These are phyloP conservation scores for Melieria omissa DNA, from an alignment of 2,888 invertebrate species.

Conservation along the genomic window DNA sequence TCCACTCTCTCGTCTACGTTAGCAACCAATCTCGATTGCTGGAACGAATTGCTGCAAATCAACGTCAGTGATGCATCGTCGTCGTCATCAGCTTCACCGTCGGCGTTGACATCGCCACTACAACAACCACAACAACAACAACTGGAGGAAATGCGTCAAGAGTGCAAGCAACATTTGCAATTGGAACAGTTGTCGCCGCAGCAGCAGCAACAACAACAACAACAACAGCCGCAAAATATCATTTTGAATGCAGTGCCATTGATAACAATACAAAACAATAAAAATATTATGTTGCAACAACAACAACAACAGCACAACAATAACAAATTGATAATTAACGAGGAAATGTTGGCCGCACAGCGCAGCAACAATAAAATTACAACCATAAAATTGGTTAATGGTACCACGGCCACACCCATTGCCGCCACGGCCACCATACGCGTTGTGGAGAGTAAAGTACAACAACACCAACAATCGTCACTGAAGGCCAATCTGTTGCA, in stretches of 20 bases:
- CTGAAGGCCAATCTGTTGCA: conserved; percentile 36
- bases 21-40: conserved; percentile 64
- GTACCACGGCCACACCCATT: conserved; percentile 46
- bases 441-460: conserved; percentile 49
- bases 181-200: conserved; percentile 42
- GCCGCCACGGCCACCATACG: conserved; percentile 57
- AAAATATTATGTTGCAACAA: conserved; percentile 55
- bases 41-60: conserved; percentile 63
- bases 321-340: conserved; percentile 40
- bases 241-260: conserved; percentile 62
- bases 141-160: conserved; percentile 39
- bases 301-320: conserved; percentile 42
- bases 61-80: conserved; percentile 53
- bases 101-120: conserved; percentile 44
- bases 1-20: background rate
- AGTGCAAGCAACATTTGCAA: conserved; percentile 48
- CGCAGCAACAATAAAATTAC: conserved; percentile 43
- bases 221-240: conserved; percentile 54
- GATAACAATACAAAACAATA: conserved; percentile 62
- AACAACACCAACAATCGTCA: conserved; percentile 49
- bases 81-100: conserved; percentile 44
- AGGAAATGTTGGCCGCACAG: conserved; percentile 43
- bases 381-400: conserved; percentile 52
- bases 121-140: conserved; percentile 45
- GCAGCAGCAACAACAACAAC: conserved; percentile 45